These are phyloP conservation scores for Erpobdella octoculata DNA, from an alignment of 2,888 invertebrate genomes.

Conservation along the genomic window DNA sequence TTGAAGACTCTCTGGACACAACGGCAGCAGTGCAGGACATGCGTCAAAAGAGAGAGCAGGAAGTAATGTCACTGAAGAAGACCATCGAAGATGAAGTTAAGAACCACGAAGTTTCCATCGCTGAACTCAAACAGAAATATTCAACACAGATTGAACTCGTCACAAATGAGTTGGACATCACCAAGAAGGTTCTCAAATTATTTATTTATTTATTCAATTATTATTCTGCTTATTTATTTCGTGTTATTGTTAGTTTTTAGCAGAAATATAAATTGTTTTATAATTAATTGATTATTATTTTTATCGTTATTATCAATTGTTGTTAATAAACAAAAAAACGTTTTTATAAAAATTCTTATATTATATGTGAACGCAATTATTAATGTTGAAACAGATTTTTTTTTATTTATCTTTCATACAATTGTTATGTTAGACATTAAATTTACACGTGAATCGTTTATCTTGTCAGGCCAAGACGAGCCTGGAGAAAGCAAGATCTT, in stretches of 20 bases:
- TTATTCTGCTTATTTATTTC: too few species aligned
- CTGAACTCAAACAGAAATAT: constrained; percentile 87
- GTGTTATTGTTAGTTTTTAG: too few species aligned
- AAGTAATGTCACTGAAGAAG: constrained; percentile 82
- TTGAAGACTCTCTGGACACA: constrained; percentile 89
- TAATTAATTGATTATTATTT: too few species aligned
- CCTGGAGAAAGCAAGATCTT: constrained; percentile 80
- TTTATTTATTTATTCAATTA: too few species aligned
- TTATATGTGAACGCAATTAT: too few species aligned
- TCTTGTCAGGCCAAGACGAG: constrained; percentile 61
- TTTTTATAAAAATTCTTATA: too few species aligned
- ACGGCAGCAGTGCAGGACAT: constrained; percentile 61
- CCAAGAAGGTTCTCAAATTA: constrained; percentile 61
- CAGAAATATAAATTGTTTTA: too few species aligned
- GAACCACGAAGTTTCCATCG: constrained; percentile 70
- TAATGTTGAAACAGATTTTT: background rate
- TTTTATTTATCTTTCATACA: background rate
- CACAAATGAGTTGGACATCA: constrained; percentile 81
- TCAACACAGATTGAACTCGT: constrained; percentile 76
- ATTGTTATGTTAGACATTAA: too few species aligned
- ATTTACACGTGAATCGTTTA: background rate
- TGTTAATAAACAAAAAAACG: too few species aligned
- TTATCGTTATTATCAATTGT: too few species aligned
- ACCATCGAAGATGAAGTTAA: constrained; percentile 82
- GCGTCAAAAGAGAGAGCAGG: constrained; percentile 85